Evolutionary conservation across 2,113 vertebrate genomes (phyloP).

Genomic region (Nycticorax nycticorax): DNA sequence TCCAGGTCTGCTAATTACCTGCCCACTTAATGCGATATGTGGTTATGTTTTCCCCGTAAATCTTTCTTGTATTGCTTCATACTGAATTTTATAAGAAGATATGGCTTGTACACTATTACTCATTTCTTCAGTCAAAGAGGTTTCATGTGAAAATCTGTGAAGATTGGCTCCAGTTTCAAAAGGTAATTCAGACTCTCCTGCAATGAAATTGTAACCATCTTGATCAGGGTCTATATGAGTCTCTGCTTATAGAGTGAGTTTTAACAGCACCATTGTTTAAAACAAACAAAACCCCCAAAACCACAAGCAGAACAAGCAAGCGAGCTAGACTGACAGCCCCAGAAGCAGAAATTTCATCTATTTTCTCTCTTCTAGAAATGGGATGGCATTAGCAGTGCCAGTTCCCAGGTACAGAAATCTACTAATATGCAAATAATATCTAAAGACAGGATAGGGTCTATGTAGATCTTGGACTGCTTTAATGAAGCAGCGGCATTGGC

Average conservation of each 20-base stretch:
- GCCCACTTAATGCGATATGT: background rate
- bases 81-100: background rate
- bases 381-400: background rate
- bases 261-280: background rate
- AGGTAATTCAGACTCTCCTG: background rate
- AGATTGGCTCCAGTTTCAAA: background rate
- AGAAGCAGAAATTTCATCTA: background rate
- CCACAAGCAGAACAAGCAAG: background rate
- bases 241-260: background rate
- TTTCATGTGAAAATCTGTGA: background rate
- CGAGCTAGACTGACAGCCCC: background rate
- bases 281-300: background rate
- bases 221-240: background rate
- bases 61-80: background rate
- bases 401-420: background rate
- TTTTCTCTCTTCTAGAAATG: background rate
- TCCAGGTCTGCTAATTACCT: background rate
- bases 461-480: background rate
- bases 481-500: background rate
- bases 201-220: slow-evolving; percentile 30
- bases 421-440: background rate
- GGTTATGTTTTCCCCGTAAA: background rate
- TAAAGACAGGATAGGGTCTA: background rate
- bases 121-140: background rate
- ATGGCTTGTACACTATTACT: slow-evolving; percentile 13